phyloP scores from a whole-genome alignment of 2,888 invertebrate species.

The Acanthococcus lagerstroemiae region DNA sequence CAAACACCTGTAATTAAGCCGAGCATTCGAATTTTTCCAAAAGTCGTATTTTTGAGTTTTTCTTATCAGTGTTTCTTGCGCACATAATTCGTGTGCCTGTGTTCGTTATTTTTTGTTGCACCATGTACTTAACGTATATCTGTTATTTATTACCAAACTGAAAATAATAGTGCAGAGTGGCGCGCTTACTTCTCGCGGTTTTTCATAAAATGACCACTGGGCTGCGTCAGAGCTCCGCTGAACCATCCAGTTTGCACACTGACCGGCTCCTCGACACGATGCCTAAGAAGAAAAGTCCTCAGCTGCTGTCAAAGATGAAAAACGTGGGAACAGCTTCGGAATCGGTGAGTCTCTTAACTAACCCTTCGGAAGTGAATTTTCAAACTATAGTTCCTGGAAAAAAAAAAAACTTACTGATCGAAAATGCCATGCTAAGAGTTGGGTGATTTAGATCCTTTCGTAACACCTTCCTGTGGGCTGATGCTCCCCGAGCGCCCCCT shows the following conservation, averaged over 20 bases:
- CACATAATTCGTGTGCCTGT: neutral
- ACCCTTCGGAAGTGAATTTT: too few relatives aligned
- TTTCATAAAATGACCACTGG: constrained; percentile 36
- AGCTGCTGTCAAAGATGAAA: constrained; percentile 38
- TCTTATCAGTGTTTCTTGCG: neutral
- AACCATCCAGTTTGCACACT: constrained; percentile 43
- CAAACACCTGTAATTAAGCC: too few relatives aligned
- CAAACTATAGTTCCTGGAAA: too few relatives aligned
- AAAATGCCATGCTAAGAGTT: too few relatives aligned
- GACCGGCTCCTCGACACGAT: constrained; percentile 30
- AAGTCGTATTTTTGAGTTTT: neutral
- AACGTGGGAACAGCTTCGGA: constrained; percentile 39
- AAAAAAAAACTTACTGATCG: too few relatives aligned
- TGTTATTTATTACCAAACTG: neutral
- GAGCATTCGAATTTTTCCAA: neutral
- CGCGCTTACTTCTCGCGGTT: constrained; percentile 35
- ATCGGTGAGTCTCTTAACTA: constrained; percentile 41
- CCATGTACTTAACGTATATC: neutral
- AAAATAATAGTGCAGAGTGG: constrained; percentile 33
- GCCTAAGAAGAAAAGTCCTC: constrained; percentile 39
- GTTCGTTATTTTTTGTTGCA: neutral
- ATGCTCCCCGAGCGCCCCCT: too few relatives aligned
- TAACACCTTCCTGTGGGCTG: too few relatives aligned
- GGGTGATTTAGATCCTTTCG: too few relatives aligned
- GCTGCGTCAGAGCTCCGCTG: constrained; percentile 47